phyloP scores from a whole-genome alignment of 1,140 invertebrate genomes.

The Andricus grossulariae region DNA sequence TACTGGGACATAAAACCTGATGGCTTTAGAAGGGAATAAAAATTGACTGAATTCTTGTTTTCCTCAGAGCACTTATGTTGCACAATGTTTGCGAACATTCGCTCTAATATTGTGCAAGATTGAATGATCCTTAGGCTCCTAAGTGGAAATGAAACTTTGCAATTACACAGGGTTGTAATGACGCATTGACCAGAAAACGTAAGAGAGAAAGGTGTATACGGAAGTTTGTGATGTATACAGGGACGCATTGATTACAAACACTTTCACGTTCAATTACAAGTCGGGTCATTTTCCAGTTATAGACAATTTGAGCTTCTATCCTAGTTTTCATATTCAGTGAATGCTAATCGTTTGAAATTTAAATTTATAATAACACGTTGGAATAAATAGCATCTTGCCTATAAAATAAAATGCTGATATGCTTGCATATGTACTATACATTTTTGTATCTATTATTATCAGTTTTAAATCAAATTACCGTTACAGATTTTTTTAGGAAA shows the following conservation, averaged over 20 bases:
- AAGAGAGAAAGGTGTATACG: conserved; percentile 23
- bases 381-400: no score
- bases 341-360: background rate
- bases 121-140: background rate
- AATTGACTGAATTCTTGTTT: conserved; percentile 8
- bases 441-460: no score
- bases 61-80: background rate
- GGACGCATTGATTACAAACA: background rate
- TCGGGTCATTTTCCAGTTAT: background rate
- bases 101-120: background rate
- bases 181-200: conserved; percentile 14
- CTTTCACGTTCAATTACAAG: conserved; percentile 1
- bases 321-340: background rate
- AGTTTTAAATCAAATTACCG: no score
- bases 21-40: background rate
- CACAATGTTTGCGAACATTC: background rate
- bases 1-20: no score
- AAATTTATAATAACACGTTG: background rate
- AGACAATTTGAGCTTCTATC: background rate
- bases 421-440: no score
- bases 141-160: background rate
- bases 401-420: no score
- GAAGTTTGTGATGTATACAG: background rate
- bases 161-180: conserved; percentile 11
- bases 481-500: no score